Percentiles rank a stretch among this genome's conserved stretches.
Evolutionary conservation across 2,797 vertebrate species (phyloP).

Genomic region (Acipenser ruthenus): DNA sequence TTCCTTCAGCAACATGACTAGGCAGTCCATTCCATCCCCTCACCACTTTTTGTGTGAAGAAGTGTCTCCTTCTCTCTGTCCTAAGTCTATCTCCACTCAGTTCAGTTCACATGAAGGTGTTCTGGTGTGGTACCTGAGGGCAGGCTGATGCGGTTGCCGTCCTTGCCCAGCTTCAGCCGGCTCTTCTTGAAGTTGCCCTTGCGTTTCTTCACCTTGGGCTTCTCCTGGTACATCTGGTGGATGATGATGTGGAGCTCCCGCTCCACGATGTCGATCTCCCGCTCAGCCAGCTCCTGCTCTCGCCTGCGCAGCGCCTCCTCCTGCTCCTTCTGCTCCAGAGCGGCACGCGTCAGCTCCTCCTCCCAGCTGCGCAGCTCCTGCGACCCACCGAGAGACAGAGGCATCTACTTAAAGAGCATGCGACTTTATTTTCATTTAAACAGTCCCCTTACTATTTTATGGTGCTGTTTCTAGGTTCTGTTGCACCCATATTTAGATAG

Average conservation of each 20-base stretch:
- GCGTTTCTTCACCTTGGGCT: constrained; percentile 77
- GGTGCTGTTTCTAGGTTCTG: too few species aligned
- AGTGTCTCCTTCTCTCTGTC: too few species aligned
- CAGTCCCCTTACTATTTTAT: too few species aligned
- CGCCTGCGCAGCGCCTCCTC: constrained; percentile 76
- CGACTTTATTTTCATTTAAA: too few species aligned
- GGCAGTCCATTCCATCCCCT: too few species aligned
- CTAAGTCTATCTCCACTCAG: too few species aligned
- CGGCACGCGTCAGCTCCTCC: constrained; percentile 75
- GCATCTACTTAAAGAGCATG: too few species aligned
- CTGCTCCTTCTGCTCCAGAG: constrained; percentile 79
- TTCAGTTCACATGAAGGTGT: too few species aligned
- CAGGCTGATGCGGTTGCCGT: constrained; percentile 82
- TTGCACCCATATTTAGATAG: too few species aligned
- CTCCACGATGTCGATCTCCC: constrained; percentile 86
- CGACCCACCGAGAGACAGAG: background rate
- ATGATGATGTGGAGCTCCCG: constrained; percentile 87
- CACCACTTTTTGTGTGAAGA: too few species aligned
- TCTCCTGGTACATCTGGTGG: constrained; percentile 86
- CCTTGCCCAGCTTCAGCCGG: constrained; percentile 70
- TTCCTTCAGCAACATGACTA: too few species aligned
- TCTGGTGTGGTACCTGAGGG: constrained; percentile 66
- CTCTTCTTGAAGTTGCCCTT: constrained; percentile 84
- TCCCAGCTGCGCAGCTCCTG: constrained; percentile 85
- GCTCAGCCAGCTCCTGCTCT: constrained; percentile 82